Evolutionary conservation across 2,113 vertebrate species (phyloP), one percentile per base, ranked within the genome.

Genomic region (Poeciliopsis turrubarensis): DNA sequence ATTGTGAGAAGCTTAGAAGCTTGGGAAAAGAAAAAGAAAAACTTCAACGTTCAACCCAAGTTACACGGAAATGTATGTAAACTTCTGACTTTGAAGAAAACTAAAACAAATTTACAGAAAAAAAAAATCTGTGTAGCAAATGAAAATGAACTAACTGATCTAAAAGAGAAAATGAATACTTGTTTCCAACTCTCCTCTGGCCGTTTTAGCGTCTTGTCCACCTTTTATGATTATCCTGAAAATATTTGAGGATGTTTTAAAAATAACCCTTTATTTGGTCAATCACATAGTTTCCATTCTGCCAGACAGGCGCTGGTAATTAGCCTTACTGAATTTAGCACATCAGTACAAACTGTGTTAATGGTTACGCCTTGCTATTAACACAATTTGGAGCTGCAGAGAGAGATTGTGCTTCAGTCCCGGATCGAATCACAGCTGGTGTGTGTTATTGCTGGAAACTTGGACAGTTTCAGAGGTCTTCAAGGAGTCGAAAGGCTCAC

Each of bases 401-500:
- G 73, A 84, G 65, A 72, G 32, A 62, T 87, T 75, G 54, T 80
- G 82, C 85, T 89, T 92, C 88, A 88, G 86, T 90, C 83, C 71
- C 85, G 84, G 83, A 86, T 91, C 85, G 84, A 85, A 83, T 90
- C 87, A 86, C 89, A 89, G 88, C 86, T 90, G 88, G 72, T 86
- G 79, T 78, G 82, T 89, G 87, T 91, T 91, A 86, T 83, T 84
- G 84, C 81, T 89, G 82, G 89, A 91, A 93, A 92, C 88, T 84
- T 77, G 73, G 78, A 87, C 47, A 61, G 89, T 91, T 93, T 92
- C 87, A 89, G 91, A 92, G 88, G 81, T 85, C 86, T 91, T 92
- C 87, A 87, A 86, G 72, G 87, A 91, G 87, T 89, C 72, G 67
- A 69, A 79, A 78, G 86, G 78, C 87, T 90, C 81, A 67, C 73